Base-by-base conservation (phyloP, 2,113 vertebrate genomes). In the Columbina picui region DNA sequence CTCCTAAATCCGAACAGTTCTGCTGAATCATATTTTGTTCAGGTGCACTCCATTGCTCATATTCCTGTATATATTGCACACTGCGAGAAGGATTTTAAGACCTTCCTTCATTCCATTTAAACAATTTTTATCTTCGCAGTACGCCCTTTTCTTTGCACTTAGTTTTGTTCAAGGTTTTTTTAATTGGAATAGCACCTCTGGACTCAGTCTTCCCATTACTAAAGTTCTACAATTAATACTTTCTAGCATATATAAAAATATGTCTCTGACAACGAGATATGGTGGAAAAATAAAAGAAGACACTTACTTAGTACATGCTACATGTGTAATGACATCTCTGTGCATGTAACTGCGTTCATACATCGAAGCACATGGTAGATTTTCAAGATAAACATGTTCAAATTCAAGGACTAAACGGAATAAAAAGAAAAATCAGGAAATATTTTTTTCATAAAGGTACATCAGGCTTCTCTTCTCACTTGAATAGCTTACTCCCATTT, bases 311-410 rank as follows among this genome's bases (percentile, higher is more conserved):
- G 99, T 98, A 53, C 99, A 99, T 7, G 98, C 99, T n/a, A 99
- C 98, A 26, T 99, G 98, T 12, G 99, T 99, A 61, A 99, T 99
- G 29, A 99, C 98, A 93, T 99, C 99, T 97, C 99, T 98, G 95
- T 99, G 99, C 99, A 99, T 99, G 97, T 99, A 99, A 95, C 99
- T 99, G 76, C 99, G 98, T 47, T 99, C 99, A 73, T 99, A 99
- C 99, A 99, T 99, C 0, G 98, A 98, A 74, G 99, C 99, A 47
- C 99, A 99, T 0, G 99, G 99, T 0, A 99, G 98, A 87, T 99
- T 99, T 93, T 99, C 98, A 97, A 99, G 98, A 77, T 99, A 99
- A 10, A 99, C 98, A 1, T 97, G 98, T 89, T 99, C 99, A 91
- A 98, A 99, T 57, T 99, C 99, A 77, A 99, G 98, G 57, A 99